A percentile compares a stretch with the other conserved stretches of the same genome.
Evolutionary conservation across 2,113 vertebrate species (phyloP).

Genomic region (Coturnix japonica): DNA sequence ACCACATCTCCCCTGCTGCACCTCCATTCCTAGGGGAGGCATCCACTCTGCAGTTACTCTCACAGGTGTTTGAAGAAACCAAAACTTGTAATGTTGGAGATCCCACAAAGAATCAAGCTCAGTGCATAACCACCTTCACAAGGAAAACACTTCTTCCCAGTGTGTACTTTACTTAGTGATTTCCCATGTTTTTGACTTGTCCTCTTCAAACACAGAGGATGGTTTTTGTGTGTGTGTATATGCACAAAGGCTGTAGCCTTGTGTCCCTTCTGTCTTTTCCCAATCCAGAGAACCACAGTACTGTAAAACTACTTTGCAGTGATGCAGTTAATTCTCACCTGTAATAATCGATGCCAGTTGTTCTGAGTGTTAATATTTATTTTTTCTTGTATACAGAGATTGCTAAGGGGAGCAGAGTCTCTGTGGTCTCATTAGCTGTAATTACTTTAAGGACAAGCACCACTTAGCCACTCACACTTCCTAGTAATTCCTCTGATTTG

Average conservation of each 20-base stretch:
- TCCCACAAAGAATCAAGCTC: neutral
- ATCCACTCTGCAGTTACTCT: neutral
- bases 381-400: neutral
- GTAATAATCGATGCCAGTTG: neutral
- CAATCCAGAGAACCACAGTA: neutral
- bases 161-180: neutral
- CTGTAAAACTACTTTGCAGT: neutral
- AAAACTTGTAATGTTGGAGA: neutral
- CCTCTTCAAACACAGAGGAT: neutral
- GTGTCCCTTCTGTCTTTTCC: neutral
- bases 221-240: neutral
- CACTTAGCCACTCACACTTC: neutral
- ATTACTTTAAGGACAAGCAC: neutral
- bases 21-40: neutral
- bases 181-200: neutral
- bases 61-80: neutral
- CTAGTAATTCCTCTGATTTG: neutral
- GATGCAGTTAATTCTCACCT: neutral
- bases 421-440: neutral
- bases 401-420: neutral
- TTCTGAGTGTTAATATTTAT: neutral
- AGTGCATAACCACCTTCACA: neutral
- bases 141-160: neutral
- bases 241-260: rapidly evolving
- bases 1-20: neutral